These are phyloP conservation scores for Ptychobarbus kaznakovi DNA, from an alignment of 2,797 vertebrate species.

Conservation along the genomic window DNA sequence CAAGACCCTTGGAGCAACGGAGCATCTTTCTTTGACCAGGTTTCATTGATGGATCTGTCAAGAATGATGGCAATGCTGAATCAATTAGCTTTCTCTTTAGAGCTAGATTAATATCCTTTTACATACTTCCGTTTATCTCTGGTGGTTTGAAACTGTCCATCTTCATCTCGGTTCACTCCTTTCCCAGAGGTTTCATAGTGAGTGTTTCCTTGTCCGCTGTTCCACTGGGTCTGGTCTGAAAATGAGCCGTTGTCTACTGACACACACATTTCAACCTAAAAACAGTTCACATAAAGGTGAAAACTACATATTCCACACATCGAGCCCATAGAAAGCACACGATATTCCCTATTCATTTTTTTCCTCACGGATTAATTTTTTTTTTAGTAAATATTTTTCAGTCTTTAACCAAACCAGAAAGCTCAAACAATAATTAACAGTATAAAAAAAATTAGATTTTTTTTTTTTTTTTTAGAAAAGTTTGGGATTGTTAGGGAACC, in stretches of 20 bases:
- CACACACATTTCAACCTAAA: slow-evolving; percentile 31
- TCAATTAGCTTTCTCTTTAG: not conserved
- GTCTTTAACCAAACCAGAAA: not conserved
- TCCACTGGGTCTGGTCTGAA: slow-evolving; percentile 61
- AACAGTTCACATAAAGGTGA: slow-evolving; percentile 2
- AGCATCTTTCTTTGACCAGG: slow-evolving; percentile 74
- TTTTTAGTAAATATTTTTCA: not conserved
- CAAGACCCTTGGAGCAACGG: slow-evolving; percentile 59
- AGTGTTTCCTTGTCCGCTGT: slow-evolving; percentile 53
- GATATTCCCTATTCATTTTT: not conserved
- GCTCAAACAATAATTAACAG: not conserved
- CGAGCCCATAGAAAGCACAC: not conserved
- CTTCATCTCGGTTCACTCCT: slow-evolving; percentile 72
- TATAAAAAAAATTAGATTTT: not conserved
- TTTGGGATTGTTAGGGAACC: not conserved
- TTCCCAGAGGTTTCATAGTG: slow-evolving; percentile 67
- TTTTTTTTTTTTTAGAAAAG: too few relatives aligned
- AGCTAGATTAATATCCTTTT: not conserved
- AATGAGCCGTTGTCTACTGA: slow-evolving; percentile 57
- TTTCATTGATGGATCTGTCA: slow-evolving; percentile 71
- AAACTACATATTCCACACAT: not conserved
- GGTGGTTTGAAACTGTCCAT: slow-evolving; percentile 54
- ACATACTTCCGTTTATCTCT: slow-evolving; percentile 74
- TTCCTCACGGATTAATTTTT: not conserved
- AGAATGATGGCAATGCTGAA: slow-evolving; percentile 31